Conservation (phyloP, 2,797 vertebrate species). For the Lemur catta region DNA sequence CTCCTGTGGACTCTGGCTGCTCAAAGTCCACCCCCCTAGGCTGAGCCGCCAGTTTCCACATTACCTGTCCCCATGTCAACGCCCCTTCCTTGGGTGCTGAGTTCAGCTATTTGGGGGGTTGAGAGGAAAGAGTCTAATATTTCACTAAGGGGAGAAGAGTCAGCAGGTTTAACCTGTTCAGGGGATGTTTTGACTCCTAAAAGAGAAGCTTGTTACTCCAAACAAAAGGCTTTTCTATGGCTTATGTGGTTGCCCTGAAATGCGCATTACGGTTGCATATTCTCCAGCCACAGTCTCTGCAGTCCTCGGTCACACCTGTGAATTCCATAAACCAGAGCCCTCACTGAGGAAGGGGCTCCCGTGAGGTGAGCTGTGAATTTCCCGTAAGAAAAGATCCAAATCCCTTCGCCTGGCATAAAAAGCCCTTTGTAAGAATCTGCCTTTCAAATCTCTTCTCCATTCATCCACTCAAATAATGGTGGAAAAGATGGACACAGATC, state of each 20-base stretch:
- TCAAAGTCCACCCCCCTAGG: background rate
- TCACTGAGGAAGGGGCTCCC: background rate
- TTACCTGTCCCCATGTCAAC: background rate
- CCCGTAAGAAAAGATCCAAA: background rate
- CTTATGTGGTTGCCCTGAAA: background rate
- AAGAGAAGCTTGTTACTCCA: background rate
- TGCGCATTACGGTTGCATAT: background rate
- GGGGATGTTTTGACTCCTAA: background rate
- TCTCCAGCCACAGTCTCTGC: background rate
- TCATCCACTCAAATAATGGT: background rate
- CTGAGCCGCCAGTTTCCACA: background rate
- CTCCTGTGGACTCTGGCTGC: slow-evolving; percentile 35
- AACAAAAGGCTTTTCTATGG: background rate
- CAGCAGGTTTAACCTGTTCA: slow-evolving; percentile 11
- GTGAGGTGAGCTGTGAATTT: background rate
- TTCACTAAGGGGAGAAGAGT: background rate
- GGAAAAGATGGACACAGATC: background rate
- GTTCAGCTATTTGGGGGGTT: slow-evolving; percentile 32
- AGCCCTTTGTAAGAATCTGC: background rate
- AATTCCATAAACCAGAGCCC: background rate
- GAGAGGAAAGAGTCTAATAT: slow-evolving; percentile 38
- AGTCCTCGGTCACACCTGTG: background rate
- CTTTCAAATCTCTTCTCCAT: background rate
- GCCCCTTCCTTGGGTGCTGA: background rate
- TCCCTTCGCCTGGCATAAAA: background rate